Base-by-base conservation (phyloP, 2,888 invertebrate species). In the Acronicta psi region DNA sequence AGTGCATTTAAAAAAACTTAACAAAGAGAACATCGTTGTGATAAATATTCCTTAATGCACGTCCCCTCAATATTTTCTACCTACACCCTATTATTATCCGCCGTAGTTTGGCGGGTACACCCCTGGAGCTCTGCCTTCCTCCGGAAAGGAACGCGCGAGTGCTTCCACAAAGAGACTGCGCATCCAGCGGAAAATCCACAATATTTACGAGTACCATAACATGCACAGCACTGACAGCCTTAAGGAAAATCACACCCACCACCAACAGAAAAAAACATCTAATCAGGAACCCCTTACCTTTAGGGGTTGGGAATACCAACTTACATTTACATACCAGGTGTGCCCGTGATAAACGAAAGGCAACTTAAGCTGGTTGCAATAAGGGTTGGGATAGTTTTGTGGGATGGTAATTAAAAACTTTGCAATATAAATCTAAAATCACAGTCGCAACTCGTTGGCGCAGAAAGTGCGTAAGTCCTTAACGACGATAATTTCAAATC, bases 401-500 rank as follows among this genome's bases (percentile, higher is more conserved):
- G 0, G 8, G 40, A 29, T 2, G 58, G 68, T 44, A 62, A 58
- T 54, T 75, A 66, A 61, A 59, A 80, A 73, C 59, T 80, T 82
- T 76, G 86, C 66, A 69, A 73, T 80, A 87, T 88, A 88, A 88
- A 88, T 88, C 83, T 86, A 78, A 81, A 87, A 87, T 87, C 82
- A 82, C 86, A 86, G 88, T 86, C 77, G 82, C 81, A 81, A 83
- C 54, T 79, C 87, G 84, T 77, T 86, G 84, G 82, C 81, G 87
- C 78, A 81, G 88, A 87, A 87, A 87, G 82, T 82, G 86, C 87
- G 88, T 86, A 87, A 85, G 85, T 86, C 85, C 85, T 83, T 89
- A 89, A 86, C 84, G 84, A 86, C 87, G 86, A 88, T 88, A 87
- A 89, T 88, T 88, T 85, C 81, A 80, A 86, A 87, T 87, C 87